Conservation (phyloP, 2,888 invertebrate species). For the Monochamus alternatus region DNA sequence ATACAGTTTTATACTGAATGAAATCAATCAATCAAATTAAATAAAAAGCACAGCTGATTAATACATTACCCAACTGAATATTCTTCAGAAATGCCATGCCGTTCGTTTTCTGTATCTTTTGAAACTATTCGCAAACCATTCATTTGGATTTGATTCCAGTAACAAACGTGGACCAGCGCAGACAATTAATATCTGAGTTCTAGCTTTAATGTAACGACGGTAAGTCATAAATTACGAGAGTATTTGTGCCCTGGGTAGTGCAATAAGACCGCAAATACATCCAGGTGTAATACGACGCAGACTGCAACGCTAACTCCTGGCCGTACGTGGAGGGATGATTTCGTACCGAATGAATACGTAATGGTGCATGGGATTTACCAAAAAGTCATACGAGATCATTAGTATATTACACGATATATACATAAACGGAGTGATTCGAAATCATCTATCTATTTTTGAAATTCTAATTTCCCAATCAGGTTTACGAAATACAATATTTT, state of each 20-base stretch:
- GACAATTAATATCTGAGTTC: conserved; percentile 25
- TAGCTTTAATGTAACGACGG: conserved; percentile 25
- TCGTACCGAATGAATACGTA: neutral
- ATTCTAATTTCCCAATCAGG: too few relatives aligned
- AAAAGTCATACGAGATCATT: neutral
- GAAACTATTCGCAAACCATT: neutral
- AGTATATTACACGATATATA: too few relatives aligned
- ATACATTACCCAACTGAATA: too few relatives aligned
- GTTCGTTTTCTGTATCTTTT: too few relatives aligned
- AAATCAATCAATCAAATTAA: too few relatives aligned
- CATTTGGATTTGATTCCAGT: neutral
- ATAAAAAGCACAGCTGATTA: too few relatives aligned
- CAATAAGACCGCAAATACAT: conserved; percentile 30
- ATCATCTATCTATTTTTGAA: too few relatives aligned
- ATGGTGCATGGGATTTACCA: neutral
- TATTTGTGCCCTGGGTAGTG: conserved; percentile 23
- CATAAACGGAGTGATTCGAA: too few relatives aligned
- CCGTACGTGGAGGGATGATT: conserved; percentile 20
- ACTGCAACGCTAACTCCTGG: conserved; percentile 18
- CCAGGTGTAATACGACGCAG: conserved; percentile 25
- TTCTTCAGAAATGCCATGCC: too few relatives aligned
- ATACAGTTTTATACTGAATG: too few relatives aligned
- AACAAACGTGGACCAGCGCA: conserved; percentile 1
- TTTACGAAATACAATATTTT: too few relatives aligned
- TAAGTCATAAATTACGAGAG: conserved; percentile 26